These are phyloP conservation scores for Morone saxatilis DNA, from an alignment of 2,113 vertebrate genomes.

Conservation along the genomic window DNA sequence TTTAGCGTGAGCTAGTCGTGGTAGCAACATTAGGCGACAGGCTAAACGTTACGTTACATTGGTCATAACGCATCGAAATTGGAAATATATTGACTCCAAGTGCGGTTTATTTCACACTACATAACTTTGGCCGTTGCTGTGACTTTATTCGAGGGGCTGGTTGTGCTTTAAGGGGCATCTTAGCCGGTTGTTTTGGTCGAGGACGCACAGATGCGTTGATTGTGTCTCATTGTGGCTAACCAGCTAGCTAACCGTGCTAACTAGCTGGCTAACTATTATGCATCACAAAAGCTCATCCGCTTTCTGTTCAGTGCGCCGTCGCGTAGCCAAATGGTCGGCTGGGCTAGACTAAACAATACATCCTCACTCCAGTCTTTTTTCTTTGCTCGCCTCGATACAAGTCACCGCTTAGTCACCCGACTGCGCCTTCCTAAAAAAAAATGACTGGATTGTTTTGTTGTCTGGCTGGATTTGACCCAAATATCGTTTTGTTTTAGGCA, in stretches of 20 bases:
- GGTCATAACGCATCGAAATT: not conserved
- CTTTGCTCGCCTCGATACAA: not conserved
- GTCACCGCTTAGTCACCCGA: not conserved
- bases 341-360: conserved; percentile 68
- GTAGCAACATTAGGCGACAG: conserved; percentile 54
- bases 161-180: not conserved
- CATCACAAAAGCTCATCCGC: conserved; percentile 82
- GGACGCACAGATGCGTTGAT: conserved; percentile 56
- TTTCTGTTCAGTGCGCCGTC: conserved; percentile 59
- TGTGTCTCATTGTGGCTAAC: conserved; percentile 71
- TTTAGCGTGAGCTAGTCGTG: conserved; percentile 63
- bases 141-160: rapidly evolving
- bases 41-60: conserved; percentile 45
- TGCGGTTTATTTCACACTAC: rapidly evolving
- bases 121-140: rapidly evolving
- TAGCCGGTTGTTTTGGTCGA: conserved; percentile 58
- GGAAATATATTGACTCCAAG: rapidly evolving
- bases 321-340: conserved; percentile 73
- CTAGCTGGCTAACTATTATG: conserved; percentile 78
- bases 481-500: conserved; percentile 71
- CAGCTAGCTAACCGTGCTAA: conserved; percentile 70
- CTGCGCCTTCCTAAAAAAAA: not conserved
- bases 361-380: conserved; percentile 9
- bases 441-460: not conserved
- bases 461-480: conserved; percentile 60